These are phyloP conservation scores for Microctenopoma lineatum DNA, from an alignment of 2,797 vertebrate species.

Conservation along the genomic window DNA sequence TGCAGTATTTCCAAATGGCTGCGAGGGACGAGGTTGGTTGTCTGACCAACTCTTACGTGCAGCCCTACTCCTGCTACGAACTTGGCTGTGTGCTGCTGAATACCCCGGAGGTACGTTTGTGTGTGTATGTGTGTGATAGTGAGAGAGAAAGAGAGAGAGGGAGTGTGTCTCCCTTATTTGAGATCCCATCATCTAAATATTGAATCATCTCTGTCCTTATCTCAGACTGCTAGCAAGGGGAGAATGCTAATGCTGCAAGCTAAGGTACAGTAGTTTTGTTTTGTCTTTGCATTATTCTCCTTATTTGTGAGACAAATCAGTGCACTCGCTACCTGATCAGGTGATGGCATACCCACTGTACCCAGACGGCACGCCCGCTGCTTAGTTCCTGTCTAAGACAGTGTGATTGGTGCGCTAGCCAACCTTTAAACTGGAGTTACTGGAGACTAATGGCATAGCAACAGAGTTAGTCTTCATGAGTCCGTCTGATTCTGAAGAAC, in stretches of 20 bases:
- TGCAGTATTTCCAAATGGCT: conserved; percentile 92
- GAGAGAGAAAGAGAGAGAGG: neutral
- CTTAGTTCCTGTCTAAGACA: neutral
- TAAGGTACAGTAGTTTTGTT: conserved; percentile 85
- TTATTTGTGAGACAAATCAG: neutral
- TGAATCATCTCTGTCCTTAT: conserved; percentile 9
- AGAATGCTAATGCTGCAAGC: conserved; percentile 93
- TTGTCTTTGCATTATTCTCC: neutral
- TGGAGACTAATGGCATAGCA: neutral
- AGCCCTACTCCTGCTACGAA: conserved; percentile 97
- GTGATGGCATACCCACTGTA: neutral
- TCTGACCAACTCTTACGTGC: conserved; percentile 92
- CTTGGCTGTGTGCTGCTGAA: conserved; percentile 93
- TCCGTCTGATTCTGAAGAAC: too few relatives aligned
- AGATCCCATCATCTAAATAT: conserved; percentile 36
- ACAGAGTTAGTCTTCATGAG: neutral
- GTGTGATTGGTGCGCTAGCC: neutral
- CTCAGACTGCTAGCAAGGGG: conserved; percentile 90
- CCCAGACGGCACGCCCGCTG: neutral
- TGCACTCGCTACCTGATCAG: conserved; percentile 9
- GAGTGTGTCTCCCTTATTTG: neutral
- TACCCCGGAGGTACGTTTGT: conserved; percentile 87
- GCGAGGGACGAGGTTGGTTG: conserved; percentile 90
- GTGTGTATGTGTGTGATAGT: neutral
- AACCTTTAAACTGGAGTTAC: neutral